Evolutionary conservation across 30 jellyfish, hydroid and myxozoan genomes (phyloP).

Genomic region (Rhopilema esculentum): DNA sequence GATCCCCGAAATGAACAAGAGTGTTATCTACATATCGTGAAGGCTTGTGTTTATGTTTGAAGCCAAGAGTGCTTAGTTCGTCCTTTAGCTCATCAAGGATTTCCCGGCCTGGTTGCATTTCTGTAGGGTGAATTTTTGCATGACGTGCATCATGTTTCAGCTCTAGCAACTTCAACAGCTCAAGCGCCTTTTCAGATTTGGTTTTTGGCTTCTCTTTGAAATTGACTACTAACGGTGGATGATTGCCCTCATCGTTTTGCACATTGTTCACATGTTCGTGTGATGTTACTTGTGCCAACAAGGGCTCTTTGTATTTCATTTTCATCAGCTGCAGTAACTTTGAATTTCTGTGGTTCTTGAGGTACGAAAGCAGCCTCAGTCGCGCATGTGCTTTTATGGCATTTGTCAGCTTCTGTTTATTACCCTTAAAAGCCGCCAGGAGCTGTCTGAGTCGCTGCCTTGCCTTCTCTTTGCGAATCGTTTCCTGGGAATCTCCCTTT

Average conservation of each 20-base stretch:
- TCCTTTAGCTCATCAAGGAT: slow-evolving; percentile 66
- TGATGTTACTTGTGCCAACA: slow-evolving; percentile 15
- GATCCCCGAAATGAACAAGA: slow-evolving; percentile 61
- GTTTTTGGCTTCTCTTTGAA: slow-evolving; percentile 15
- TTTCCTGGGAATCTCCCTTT: background rate
- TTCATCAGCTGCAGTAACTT: slow-evolving; percentile 48
- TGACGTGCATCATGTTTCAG: slow-evolving; percentile 26
- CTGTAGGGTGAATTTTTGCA: slow-evolving; percentile 22
- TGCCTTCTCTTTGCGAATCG: slow-evolving; percentile 25
- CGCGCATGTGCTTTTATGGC: slow-evolving; percentile 66
- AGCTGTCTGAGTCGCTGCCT: slow-evolving; percentile 41
- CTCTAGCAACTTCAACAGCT: slow-evolving; percentile 28
- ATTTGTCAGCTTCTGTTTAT: slow-evolving; percentile 22
- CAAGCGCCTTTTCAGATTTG: slow-evolving; percentile 37
- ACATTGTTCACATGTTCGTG: background rate
- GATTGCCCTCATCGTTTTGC: background rate
- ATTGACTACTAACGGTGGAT: background rate
- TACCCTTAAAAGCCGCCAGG: slow-evolving; percentile 55
- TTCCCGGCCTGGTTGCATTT: slow-evolving; percentile 53
- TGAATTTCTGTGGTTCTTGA: slow-evolving; percentile 24
- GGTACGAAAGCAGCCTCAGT: slow-evolving; percentile 29
- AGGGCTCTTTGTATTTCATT: slow-evolving; percentile 56
- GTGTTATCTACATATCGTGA: slow-evolving; percentile 47
- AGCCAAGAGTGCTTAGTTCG: slow-evolving; percentile 41
- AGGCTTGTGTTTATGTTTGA: slow-evolving; percentile 47